Percentiles rank a stretch among this genome's conserved stretches.
Evolutionary conservation across 2,888 invertebrate genomes (phyloP).

Genomic region (Acrocera orbiculus): DNA sequence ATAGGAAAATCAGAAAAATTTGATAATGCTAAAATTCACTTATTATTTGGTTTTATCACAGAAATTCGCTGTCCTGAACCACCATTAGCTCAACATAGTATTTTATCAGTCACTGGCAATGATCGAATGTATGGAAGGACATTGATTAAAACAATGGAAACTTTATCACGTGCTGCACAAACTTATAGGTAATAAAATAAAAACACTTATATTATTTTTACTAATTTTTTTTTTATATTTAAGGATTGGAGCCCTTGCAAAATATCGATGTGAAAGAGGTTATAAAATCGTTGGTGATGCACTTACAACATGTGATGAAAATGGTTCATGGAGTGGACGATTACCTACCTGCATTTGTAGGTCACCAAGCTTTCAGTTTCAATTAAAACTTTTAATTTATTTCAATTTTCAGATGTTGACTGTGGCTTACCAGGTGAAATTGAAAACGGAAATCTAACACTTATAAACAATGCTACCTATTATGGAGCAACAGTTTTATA

Average conservation of each 20-base stretch:
- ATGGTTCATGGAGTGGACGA: constrained; percentile 68
- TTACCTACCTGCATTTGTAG: constrained; percentile 73
- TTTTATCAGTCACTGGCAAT: constrained; percentile 76
- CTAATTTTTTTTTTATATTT: constrained; percentile 3
- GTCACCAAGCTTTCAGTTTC: constrained; percentile 21
- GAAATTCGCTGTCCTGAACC: constrained; percentile 82
- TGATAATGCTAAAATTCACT: no score
- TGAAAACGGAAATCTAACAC: constrained; percentile 53
- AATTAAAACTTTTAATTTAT: neutral
- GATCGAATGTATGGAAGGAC: constrained; percentile 79
- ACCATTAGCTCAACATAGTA: constrained; percentile 62
- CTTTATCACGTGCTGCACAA: constrained; percentile 44
- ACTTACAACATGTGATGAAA: constrained; percentile 69
- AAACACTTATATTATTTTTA: no score
- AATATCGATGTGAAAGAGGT: constrained; percentile 77
- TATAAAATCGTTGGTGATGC: constrained; percentile 76
- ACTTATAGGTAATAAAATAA: constrained; percentile 45
- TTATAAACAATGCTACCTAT: constrained; percentile 75
- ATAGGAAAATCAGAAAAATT: neutral
- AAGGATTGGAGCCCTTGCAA: constrained; percentile 61
- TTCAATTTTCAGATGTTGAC: constrained; percentile 50
- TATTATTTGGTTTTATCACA: no score
- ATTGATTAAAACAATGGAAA: constrained; percentile 55
- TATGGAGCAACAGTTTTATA: constrained; percentile 75
- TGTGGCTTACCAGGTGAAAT: constrained; percentile 61